A percentile compares a stretch with the other conserved stretches of the same genome.
Conservation (phyloP, 2,888 invertebrate species). For the Drosophila prostipennis region DNA sequence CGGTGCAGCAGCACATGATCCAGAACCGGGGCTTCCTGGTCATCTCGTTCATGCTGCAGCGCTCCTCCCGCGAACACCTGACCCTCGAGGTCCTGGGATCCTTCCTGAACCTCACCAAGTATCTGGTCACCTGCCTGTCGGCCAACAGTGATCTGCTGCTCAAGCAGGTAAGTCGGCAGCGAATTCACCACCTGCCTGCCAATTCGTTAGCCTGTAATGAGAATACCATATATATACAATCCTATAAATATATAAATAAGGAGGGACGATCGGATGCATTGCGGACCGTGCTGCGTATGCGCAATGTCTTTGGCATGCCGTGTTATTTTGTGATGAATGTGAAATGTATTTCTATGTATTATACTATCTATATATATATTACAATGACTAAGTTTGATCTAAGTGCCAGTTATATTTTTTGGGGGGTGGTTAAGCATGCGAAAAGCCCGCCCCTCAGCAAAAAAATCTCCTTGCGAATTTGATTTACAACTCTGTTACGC, state of each 20-base stretch:
- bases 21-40: slow-evolving; percentile 99
- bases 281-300: slow-evolving; percentile 45
- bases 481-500: slow-evolving; percentile 24
- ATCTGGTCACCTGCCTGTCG: slow-evolving; percentile 95
- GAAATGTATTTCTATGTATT: slow-evolving; percentile 17
- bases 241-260: slow-evolving; percentile 4
- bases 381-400: slow-evolving; percentile 35
- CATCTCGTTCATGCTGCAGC: slow-evolving; percentile 97
- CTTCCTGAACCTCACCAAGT: slow-evolving; percentile 95
- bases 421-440: slow-evolving; percentile 35
- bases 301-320: slow-evolving; percentile 40
- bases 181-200: slow-evolving; percentile 4
- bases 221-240: background rate
- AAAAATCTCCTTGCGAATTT: slow-evolving; percentile 22
- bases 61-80: slow-evolving; percentile 96
- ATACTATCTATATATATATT: slow-evolving; percentile 10
- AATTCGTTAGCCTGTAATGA: background rate
- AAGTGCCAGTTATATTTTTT: slow-evolving; percentile 10
- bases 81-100: slow-evolving; percentile 97
- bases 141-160: slow-evolving; percentile 95
- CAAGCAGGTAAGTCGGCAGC: slow-evolving; percentile 90
- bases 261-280: slow-evolving; percentile 6
- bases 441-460: slow-evolving; percentile 8
- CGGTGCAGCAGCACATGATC: slow-evolving; percentile 99
- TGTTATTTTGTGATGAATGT: slow-evolving; percentile 34